A percentile compares a stretch with the other conserved stretches of the same genome.
These are phyloP conservation scores for Oryzias sinensis DNA, from an alignment of 2,797 vertebrate genomes.

Conservation along the genomic window DNA sequence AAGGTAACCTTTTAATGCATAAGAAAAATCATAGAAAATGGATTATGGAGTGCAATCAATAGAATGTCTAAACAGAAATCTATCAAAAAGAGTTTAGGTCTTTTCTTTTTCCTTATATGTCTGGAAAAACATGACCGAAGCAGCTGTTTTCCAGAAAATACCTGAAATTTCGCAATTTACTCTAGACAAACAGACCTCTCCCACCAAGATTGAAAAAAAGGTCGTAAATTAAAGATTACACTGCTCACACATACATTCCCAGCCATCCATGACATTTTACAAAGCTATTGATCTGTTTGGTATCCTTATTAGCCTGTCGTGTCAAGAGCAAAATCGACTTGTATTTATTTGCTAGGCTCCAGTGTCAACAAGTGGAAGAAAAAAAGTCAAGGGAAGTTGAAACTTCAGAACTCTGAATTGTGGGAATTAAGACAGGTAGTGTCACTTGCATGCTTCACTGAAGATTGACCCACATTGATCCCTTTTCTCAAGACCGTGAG, in stretches of 20 bases:
- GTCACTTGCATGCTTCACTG: conserved; percentile 41
- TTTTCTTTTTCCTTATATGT: conserved; percentile 25
- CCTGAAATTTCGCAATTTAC: conserved; percentile 23
- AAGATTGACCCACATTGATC: conserved; percentile 55
- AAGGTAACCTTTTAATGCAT: conserved; percentile 23
- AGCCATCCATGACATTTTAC: conserved; percentile 25
- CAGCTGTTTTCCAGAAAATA: conserved; percentile 21
- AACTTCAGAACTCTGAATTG: conserved; percentile 46
- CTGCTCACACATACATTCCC: conserved; percentile 14
- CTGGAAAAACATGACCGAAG: conserved; percentile 29
- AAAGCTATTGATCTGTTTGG: conserved; percentile 36
- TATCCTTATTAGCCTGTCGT: conserved; percentile 38
- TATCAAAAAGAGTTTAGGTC: conserved; percentile 25
- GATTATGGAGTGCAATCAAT: conserved; percentile 42
- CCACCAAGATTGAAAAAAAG: conserved; percentile 16
- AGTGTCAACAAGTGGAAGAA: conserved; percentile 35
- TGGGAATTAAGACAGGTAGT: conserved; percentile 33
- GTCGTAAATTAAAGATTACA: conserved; percentile 1
- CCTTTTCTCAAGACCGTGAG: conserved; percentile 34
- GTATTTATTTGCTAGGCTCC: conserved; percentile 35
- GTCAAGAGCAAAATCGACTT: conserved; percentile 41
- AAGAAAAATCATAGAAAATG: conserved; percentile 35
- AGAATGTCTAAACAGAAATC: conserved; percentile 41
- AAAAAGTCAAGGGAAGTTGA: conserved; percentile 44
- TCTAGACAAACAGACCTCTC: conserved; percentile 7